phyloP scores from a whole-genome alignment of 53 echinoderm and acorn worm genomes.

The Holothuria scabra region DNA sequence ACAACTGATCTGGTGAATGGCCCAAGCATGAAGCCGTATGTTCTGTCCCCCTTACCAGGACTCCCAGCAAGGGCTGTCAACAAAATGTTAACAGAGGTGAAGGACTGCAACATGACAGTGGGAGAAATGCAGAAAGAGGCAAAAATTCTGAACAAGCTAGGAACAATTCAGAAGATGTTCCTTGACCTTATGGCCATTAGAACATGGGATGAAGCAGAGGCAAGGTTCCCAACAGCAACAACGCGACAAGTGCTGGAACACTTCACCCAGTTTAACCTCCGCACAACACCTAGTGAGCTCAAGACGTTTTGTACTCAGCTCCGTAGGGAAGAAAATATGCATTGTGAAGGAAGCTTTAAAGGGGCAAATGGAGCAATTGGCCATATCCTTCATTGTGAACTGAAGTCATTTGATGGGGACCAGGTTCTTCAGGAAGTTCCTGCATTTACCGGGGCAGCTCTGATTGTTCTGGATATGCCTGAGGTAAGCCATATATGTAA shows the following conservation, averaged over 20 bases:
- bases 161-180: too few species aligned
- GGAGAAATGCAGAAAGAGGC: not conserved
- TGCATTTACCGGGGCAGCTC: not conserved
- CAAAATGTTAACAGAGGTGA: not conserved
- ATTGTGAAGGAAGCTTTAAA: not conserved
- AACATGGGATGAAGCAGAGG: too few species aligned
- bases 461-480: slow-evolving; percentile 1
- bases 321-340: too few species aligned
- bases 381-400: not conserved
- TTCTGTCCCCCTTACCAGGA: not conserved
- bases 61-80: not conserved
- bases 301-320: too few species aligned
- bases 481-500: not conserved
- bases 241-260: too few species aligned
- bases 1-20: not conserved
- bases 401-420: not conserved
- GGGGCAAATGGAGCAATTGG: not conserved
- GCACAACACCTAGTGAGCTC: too few species aligned
- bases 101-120: not conserved
- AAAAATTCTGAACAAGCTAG: too few species aligned
- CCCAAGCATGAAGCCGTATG: slow-evolving; percentile 15
- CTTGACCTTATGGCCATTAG: too few species aligned
- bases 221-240: too few species aligned
- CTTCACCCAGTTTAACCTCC: too few species aligned
- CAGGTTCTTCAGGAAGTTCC: not conserved